Percentiles rank a stretch among this genome's conserved stretches.
Conservation (phyloP, 2,797 vertebrate genomes). For the Chelon labrosus region DNA sequence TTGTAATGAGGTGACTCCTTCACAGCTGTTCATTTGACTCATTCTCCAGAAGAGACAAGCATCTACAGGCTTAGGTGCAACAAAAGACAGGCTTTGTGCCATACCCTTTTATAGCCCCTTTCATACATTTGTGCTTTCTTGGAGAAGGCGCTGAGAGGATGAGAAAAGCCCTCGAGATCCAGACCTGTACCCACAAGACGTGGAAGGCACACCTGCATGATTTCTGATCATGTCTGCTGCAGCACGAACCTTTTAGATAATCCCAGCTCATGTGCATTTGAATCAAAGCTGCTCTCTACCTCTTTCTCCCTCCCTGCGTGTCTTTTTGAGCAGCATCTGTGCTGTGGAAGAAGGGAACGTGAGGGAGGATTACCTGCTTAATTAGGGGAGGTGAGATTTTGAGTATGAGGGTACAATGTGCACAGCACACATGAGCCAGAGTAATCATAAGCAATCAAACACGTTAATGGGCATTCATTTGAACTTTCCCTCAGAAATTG, state of each 20-base stretch:
- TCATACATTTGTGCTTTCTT: neutral
- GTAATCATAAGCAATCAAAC: slow-evolving; percentile 58
- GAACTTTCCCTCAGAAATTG: slow-evolving; percentile 34
- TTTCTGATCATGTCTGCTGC: slow-evolving; percentile 50
- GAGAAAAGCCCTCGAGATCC: neutral
- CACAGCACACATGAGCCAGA: slow-evolving; percentile 23
- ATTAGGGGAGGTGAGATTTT: slow-evolving; percentile 52
- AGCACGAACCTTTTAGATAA: slow-evolving; percentile 51
- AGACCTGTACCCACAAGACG: slow-evolving; percentile 14
- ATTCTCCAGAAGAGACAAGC: neutral
- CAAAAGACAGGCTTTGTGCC: slow-evolving; percentile 9
- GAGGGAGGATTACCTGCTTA: slow-evolving; percentile 63
- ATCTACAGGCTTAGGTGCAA: neutral
- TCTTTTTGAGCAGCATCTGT: slow-evolving; percentile 58
- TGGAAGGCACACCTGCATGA: slow-evolving; percentile 14
- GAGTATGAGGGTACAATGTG: slow-evolving; percentile 5
- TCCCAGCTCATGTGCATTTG: slow-evolving; percentile 38
- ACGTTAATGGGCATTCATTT: slow-evolving; percentile 44
- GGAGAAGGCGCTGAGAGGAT: neutral
- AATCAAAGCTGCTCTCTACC: slow-evolving; percentile 40
- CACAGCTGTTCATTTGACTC: slow-evolving; percentile 6
- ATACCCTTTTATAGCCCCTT: neutral
- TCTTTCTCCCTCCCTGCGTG: slow-evolving; percentile 27
- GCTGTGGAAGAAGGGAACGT: slow-evolving; percentile 34
- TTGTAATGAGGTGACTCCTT: slow-evolving; percentile 32